Evolutionary conservation across 2,113 vertebrate species (phyloP).

Genomic region (Oryzias curvinotus): DNA sequence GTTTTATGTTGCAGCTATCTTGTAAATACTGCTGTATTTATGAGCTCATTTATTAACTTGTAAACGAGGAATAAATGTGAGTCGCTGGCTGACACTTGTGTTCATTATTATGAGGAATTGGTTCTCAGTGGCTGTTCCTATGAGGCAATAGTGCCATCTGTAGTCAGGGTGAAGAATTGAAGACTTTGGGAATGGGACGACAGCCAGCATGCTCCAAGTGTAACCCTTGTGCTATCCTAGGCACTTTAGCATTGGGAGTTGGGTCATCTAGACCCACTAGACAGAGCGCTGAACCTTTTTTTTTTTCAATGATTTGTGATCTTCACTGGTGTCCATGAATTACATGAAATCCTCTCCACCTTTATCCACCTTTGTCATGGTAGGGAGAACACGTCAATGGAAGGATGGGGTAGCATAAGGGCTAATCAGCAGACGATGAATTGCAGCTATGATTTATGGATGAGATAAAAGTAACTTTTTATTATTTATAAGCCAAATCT

Average conservation of each 20-base stretch:
- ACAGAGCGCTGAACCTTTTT: too few relatives aligned
- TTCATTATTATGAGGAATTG: constrained; percentile 30
- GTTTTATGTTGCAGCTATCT: constrained; percentile 26
- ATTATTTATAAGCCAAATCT: constrained; percentile 29
- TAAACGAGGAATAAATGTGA: constrained; percentile 52
- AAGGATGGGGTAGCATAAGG: too few relatives aligned
- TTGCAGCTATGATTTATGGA: constrained; percentile 21
- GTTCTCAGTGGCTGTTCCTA: constrained; percentile 24
- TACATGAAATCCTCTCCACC: too few relatives aligned
- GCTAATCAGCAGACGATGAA: not conserved
- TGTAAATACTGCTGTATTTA: constrained; percentile 41
- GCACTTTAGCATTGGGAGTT: too few relatives aligned
- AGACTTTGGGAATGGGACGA: not conserved
- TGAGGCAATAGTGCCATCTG: constrained; percentile 79
- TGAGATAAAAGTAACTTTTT: constrained; percentile 5
- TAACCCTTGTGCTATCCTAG: too few relatives aligned
- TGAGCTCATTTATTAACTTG: constrained; percentile 57
- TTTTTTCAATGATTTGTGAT: too few relatives aligned
- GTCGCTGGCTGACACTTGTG: constrained; percentile 52
- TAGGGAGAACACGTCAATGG: too few relatives aligned
- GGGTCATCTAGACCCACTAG: too few relatives aligned
- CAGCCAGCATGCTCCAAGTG: constrained; percentile 3
- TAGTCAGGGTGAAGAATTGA: constrained; percentile 66
- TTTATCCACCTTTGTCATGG: too few relatives aligned
- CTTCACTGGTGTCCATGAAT: too few relatives aligned